phyloP scores from a whole-genome alignment of 2,888 invertebrate genomes.

The Phaedon cochleariae region DNA sequence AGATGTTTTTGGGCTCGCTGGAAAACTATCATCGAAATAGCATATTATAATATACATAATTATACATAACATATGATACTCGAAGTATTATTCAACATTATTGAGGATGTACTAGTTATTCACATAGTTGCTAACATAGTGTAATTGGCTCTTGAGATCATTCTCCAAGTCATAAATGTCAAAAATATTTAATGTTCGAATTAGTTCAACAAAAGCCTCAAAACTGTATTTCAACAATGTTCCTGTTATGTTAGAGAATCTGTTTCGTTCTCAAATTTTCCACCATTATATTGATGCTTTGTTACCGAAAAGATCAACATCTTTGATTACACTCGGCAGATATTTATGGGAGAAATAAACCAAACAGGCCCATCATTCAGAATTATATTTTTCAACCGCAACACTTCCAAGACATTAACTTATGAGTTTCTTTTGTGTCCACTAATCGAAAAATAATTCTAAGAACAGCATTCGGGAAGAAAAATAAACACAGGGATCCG shows the following conservation, averaged over 20 bases:
- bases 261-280: background rate
- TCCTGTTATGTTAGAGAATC: background rate
- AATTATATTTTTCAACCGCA: slow-evolving; percentile 20
- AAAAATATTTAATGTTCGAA: background rate
- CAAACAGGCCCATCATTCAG: slow-evolving; percentile 17
- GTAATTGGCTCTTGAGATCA: background rate
- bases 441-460: slow-evolving; percentile 40
- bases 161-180: background rate
- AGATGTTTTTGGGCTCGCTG: too few species aligned
- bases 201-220: background rate
- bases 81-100: too few species aligned
- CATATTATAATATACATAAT: too few species aligned
- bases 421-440: slow-evolving; percentile 30
- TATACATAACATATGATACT: too few species aligned
- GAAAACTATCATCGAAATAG: too few species aligned
- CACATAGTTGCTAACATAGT: background rate
- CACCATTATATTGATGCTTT: background rate
- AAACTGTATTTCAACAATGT: background rate
- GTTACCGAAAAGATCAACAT: slow-evolving; percentile 7
- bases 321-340: slow-evolving; percentile 15
- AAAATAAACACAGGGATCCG: slow-evolving; percentile 29
- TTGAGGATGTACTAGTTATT: too few species aligned
- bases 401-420: slow-evolving; percentile 25
- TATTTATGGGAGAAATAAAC: slow-evolving; percentile 17
- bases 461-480: slow-evolving; percentile 26